Conservation (phyloP, 2,113 vertebrate genomes). For the Marmota monax region DNA sequence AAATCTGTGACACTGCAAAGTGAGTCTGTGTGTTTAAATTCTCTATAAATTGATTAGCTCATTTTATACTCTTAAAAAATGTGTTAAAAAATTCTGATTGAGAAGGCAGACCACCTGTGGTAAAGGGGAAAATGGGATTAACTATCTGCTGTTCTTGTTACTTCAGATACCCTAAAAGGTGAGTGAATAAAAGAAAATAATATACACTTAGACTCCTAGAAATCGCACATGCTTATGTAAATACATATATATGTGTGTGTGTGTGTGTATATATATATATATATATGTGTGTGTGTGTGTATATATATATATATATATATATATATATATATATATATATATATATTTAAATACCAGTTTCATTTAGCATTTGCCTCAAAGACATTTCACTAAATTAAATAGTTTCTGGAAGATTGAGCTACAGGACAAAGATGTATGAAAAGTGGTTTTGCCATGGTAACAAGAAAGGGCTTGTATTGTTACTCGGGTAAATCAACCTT, state of each 20-base stretch:
- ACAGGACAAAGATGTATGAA: slow-evolving; percentile 59
- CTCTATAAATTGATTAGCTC: neutral
- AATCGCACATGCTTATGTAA: slow-evolving; percentile 2
- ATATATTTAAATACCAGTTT: neutral
- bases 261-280: too few relatives aligned
- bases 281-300: too few relatives aligned
- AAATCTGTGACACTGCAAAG: slow-evolving; percentile 67
- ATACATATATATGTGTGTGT: neutral
- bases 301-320: too few relatives aligned
- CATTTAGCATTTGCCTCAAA: slow-evolving; percentile 61
- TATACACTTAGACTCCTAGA: neutral
- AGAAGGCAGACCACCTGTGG: neutral
- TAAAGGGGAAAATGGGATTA: neutral
- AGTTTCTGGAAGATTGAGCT: slow-evolving; percentile 70
- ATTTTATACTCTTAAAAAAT: neutral
- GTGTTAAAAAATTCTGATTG: neutral
- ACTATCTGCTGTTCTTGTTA: neutral
- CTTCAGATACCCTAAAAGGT: slow-evolving; percentile 16
- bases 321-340: too few relatives aligned
- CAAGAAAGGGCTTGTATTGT: slow-evolving; percentile 41
- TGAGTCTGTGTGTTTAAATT: slow-evolving; percentile 66
- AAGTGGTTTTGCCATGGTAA: slow-evolving; percentile 52
- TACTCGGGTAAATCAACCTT: slow-evolving; percentile 42
- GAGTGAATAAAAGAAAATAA: slow-evolving; percentile 20
- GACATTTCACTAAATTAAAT: slow-evolving; percentile 67